Base-by-base conservation (phyloP, 2,888 invertebrate genomes). In the Drosophila neotestacea region DNA sequence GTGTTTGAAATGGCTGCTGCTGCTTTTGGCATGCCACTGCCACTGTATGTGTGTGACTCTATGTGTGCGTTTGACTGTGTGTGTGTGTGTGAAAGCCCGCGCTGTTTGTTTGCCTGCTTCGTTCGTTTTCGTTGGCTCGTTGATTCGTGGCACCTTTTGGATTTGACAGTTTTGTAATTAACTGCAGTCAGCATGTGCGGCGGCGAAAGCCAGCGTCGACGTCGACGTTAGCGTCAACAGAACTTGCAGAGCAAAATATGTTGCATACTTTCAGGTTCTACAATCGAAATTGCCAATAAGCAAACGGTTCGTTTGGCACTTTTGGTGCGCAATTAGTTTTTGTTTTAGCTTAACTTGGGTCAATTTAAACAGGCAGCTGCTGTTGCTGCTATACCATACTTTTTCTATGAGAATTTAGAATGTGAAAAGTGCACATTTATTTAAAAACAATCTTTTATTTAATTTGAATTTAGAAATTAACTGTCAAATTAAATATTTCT, bases 111-210 rank as follows among this genome's bases (percentile, higher is more conserved):
- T 63, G 79, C 56, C 58, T 50, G 70, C 73, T 67, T 76, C 66
- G 68, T 73, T 77, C 70, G 61, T 59, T 85, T 68, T 72, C 73
- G 85, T 68, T 82, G 52, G 70, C 67, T 72, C 72, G 81, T 77
- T 81, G 85, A 84, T 86, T 87, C 87, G 90, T 79, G 85, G 84
- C 88, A 88, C 86, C 89, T 90, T 88, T 90, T 92, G 92, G 91
- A 89, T 88, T 91, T 92, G 92, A 92, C 92, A 92, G 92, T 91
- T 92, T 92, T 90, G 91, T 92, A 92, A 92, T 92, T 92, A 92
- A 92, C 92, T 92, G 90, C 91, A 91, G 90, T 88, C 84, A 77
- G 80, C 80, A 79, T 79, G 70, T 81, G 82, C 79, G 79, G 63
- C 69, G 36, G 28, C 65, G 51, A 22, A 27, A 32, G 48, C n/a